Percentiles rank a stretch among this genome's conserved stretches.
Evolutionary conservation across 2,113 vertebrate species (phyloP).

Genomic region (Taurulus bubalis): DNA sequence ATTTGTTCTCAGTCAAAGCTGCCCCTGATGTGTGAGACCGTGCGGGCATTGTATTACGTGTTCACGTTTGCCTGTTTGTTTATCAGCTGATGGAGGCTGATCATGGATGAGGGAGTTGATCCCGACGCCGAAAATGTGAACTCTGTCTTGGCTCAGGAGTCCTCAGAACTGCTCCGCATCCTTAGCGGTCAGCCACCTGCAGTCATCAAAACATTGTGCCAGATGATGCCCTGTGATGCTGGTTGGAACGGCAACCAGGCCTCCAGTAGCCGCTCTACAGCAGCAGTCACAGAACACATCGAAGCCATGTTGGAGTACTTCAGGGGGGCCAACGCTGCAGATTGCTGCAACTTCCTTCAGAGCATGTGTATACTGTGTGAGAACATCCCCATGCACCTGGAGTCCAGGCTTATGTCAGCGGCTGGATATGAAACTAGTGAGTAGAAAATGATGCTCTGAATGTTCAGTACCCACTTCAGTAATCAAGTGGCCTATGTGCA

Average conservation of each 20-base stretch:
- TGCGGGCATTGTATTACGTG: background rate
- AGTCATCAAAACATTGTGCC: slow-evolving; percentile 35
- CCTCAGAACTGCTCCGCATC: slow-evolving; percentile 73
- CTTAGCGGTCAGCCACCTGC: slow-evolving; percentile 57
- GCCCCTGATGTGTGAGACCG: background rate
- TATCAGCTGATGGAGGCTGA: slow-evolving; percentile 73
- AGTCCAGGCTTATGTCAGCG: slow-evolving; percentile 83
- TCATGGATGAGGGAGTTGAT: slow-evolving; percentile 72
- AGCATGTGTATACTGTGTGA: slow-evolving; percentile 82
- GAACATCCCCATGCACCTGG: slow-evolving; percentile 85
- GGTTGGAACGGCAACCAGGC: too few species aligned
- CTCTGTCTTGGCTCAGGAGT: slow-evolving; percentile 60
- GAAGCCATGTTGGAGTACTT: slow-evolving; percentile 77
- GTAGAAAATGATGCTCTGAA: slow-evolving; percentile 24
- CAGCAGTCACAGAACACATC: slow-evolving; percentile 4
- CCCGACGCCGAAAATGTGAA: slow-evolving; percentile 52
- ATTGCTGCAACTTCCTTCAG: slow-evolving; percentile 83
- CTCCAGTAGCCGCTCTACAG: background rate
- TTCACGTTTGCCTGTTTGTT: slow-evolving; percentile 24
- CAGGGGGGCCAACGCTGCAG: slow-evolving; percentile 19
- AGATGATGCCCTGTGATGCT: slow-evolving; percentile 19
- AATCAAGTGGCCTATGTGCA: background rate
- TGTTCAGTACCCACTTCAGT: background rate
- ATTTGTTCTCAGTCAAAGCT: background rate
- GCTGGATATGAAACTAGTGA: slow-evolving; percentile 72